Percentiles rank a stretch among this genome's conserved stretches.
Evolutionary conservation across 2,113 vertebrate species (phyloP).

Genomic region (Seriola quinqueradiata): DNA sequence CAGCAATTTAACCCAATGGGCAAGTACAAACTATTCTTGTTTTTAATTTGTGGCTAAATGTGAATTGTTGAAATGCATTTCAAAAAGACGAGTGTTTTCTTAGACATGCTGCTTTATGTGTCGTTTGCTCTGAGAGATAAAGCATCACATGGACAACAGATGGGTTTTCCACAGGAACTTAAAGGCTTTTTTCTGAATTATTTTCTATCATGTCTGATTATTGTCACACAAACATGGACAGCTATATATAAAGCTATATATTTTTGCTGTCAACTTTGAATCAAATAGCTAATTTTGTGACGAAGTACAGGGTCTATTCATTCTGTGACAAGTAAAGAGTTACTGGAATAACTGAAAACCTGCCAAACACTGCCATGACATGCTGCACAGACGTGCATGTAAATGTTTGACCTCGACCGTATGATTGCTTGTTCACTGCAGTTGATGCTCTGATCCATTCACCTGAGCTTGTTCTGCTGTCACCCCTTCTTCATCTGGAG

Average conservation of each 20-base stretch:
- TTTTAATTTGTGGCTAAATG: constrained; percentile 1
- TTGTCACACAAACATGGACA: not conserved
- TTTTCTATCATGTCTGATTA: not conserved
- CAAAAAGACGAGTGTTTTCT: not conserved
- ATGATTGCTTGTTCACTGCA: constrained; percentile 1
- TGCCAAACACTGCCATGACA: not conserved
- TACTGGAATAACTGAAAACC: not conserved
- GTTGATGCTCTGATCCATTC: not conserved
- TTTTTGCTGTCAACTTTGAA: not conserved
- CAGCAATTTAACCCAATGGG: not conserved
- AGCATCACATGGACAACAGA: not conserved
- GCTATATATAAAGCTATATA: not conserved
- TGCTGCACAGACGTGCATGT: not conserved
- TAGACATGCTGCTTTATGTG: not conserved
- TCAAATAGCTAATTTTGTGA: not conserved
- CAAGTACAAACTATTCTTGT: not conserved
- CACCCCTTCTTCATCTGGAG: not conserved
- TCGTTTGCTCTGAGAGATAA: not conserved
- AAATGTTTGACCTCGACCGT: not conserved
- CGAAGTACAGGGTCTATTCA: not conserved
- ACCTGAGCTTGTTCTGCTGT: not conserved
- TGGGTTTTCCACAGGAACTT: not conserved
- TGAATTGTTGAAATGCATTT: constrained; percentile 14
- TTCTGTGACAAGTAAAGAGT: not conserved
- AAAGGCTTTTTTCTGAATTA: not conserved